Evolutionary conservation across 2,113 vertebrate species (phyloP), one percentile per base, ranked within the genome.

Genomic region (Heterotis niloticus): DNA sequence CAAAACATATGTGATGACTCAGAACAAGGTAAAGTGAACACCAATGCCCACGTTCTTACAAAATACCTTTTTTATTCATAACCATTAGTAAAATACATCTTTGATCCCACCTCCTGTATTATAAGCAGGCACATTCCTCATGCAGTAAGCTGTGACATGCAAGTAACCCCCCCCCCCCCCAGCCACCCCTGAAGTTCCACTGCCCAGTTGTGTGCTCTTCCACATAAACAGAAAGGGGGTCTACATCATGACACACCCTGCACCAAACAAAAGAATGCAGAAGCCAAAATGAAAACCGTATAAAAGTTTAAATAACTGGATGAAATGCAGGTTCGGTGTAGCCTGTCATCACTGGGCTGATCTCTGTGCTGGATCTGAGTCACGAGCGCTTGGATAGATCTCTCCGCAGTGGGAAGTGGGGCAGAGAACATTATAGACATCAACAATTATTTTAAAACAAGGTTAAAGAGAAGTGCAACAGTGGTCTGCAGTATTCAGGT

Each of bases 11-110:
- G 4, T 29, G 14, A 16, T 52, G 64, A 28, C 14, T 13, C n/a
- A 66, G 65, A 75, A 34, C 16, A 83, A 13, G 72, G 85, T 78
- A 89, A 20, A 24, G 34, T 44, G 62, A 62, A 75, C 16, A 57
- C n/a, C 24, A 56, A 76, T 88, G 74, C 57, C 72, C 2, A 62
- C 7, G 7, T 44, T 88, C 28, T 86, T 91, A 91, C 4, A 91
- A 93, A 93, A 91, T 87, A 91, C 89, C 87, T 87, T 82, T 85
- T 82, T 90, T 76, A 88, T 89, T 91, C 78, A 84, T 92, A 89
- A 90, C 90, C 88, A 89, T 88, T 91, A 92, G 86, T 90, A 93
- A 93, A 93, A 92, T 92, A 92, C 90, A 90, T 89, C 85, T 89
- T 84, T 78, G 86, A 82, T 79, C 81, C 84, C 83, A 60, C 81